Conservation (phyloP, 1,140 invertebrate species). For the Cryptotermes secundus region DNA sequence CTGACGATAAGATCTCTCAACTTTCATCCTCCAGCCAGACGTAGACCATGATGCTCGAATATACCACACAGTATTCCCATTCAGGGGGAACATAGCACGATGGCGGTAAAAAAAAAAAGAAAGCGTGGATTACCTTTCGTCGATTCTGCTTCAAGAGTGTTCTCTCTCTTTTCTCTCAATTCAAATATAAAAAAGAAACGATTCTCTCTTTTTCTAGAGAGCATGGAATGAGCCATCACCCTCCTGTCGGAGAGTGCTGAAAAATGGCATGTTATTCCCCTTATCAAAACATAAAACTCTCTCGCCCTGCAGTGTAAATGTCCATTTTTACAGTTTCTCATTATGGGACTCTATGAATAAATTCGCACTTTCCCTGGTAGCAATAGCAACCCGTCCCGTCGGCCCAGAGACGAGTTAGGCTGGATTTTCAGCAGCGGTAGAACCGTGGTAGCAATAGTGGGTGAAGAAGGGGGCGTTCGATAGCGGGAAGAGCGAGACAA, state of each 20-base stretch:
- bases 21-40: neutral
- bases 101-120: neutral
- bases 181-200: neutral
- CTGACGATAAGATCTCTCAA: neutral
- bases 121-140: conserved; percentile 3
- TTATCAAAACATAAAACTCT: conserved; percentile 54
- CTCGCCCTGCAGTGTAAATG: conserved; percentile 46
- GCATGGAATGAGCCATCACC: conserved; percentile 1
- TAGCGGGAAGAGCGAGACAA: too few species aligned
- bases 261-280: conserved; percentile 38
- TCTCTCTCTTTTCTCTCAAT: neutral
- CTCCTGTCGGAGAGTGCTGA: conserved; percentile 16
- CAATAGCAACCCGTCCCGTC: conserved; percentile 16
- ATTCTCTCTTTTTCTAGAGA: neutral
- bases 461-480: too few species aligned
- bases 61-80: neutral
- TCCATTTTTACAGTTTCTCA: conserved; percentile 56
- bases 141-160: neutral
- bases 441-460: neutral
- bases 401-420: neutral
- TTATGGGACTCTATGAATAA: conserved; percentile 55
- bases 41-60: neutral
- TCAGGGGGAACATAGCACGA: neutral
- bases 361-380: conserved; percentile 48
- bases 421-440: neutral